Base-by-base conservation (phyloP, 2,888 invertebrate species). In the Eucera pruinosa region DNA sequence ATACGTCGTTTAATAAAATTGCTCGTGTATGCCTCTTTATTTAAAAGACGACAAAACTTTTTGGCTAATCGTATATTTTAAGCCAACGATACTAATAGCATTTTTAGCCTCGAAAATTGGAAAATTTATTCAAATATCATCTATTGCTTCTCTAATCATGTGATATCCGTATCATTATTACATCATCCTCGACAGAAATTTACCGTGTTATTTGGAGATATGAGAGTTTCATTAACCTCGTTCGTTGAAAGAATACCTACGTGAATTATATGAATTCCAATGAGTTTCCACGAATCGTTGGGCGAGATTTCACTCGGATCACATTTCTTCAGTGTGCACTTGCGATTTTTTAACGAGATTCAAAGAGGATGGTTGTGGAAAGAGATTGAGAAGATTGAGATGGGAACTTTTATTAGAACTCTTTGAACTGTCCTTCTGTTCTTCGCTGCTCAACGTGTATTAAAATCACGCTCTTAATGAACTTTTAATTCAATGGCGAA, bases 311-410 rank as follows among this genome's bases (percentile, higher is more conserved):
- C 13, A 3, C 20, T 20, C 4, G 18, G 45, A 11, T 13, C 4
- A 2, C n/a, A 11, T 43, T 58, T 43, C 18, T 27, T 27, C 43
- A 13, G 18, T 6, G 18, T 6, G 45, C 30, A 30, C 18, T 18
- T 20, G 20, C 25, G 48, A 62, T 18, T 62, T 48, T 62, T 50
- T 41, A 39, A 50, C 25, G n/a, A 50, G 13, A 30, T 30, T 43
- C 45, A 45, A 13, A 30, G 18, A 30, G 30, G 7, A 60, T 30
- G 20, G 7, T 39, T 18, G 13, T 1, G 13, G 27, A 23, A 15
- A 36, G 11, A 62, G 27, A 41, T 50, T 39, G 39, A 39, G 18
- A 4, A 62, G 20, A 25, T 6, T 6, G 18, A 25, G 39, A 20
- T n/a, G 27, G 25, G 6, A 20, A 39, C 36, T 50, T 50, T 39